Conservation (phyloP, 2,888 invertebrate genomes). For the Drosophila engyochracea region DNA sequence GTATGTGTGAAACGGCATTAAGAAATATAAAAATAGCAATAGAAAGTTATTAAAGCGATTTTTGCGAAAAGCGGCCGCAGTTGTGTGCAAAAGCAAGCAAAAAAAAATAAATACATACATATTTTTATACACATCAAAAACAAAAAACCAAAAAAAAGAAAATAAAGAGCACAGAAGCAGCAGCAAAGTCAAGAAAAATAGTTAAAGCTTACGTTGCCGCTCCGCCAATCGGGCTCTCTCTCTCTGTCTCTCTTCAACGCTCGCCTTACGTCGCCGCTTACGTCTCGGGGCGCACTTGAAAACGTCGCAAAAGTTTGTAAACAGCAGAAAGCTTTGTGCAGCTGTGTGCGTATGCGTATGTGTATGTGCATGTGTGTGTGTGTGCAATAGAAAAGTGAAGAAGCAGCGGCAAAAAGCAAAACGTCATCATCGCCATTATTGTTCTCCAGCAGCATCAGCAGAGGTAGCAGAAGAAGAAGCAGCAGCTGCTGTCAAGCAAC, state of each 20-base stretch:
- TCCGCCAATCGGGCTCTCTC: constrained; percentile 42
- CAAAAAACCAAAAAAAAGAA: constrained; percentile 22
- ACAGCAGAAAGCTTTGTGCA: constrained; percentile 69
- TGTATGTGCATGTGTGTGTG: constrained; percentile 59
- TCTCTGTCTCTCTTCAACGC: constrained; percentile 19
- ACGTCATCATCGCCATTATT: constrained; percentile 24
- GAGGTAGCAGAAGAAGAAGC: constrained; percentile 11
- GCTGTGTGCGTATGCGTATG: constrained; percentile 47
- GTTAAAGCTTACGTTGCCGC: constrained; percentile 76
- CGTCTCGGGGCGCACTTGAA: constrained; percentile 73
- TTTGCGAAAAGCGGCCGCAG: constrained; percentile 52
- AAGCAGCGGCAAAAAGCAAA: constrained; percentile 52
- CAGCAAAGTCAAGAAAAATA: constrained; percentile 70
- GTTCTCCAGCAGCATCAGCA: constrained; percentile 29
- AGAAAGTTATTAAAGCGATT: constrained; percentile 78
- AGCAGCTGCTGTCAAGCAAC: constrained; percentile 54
- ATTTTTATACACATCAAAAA: constrained; percentile 37
- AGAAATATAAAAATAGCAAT: constrained; percentile 78
- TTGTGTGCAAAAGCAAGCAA: constrained; percentile 49
- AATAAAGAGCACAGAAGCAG: constrained; percentile 33
- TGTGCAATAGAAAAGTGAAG: constrained; percentile 65
- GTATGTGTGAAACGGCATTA: constrained; percentile 46
- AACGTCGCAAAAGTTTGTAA: constrained; percentile 81
- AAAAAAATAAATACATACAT: constrained; percentile 37
- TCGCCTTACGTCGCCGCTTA: constrained; percentile 47